phyloP scores from a whole-genome alignment of 2,797 vertebrate species.

The Halcyon smyrnensis region DNA sequence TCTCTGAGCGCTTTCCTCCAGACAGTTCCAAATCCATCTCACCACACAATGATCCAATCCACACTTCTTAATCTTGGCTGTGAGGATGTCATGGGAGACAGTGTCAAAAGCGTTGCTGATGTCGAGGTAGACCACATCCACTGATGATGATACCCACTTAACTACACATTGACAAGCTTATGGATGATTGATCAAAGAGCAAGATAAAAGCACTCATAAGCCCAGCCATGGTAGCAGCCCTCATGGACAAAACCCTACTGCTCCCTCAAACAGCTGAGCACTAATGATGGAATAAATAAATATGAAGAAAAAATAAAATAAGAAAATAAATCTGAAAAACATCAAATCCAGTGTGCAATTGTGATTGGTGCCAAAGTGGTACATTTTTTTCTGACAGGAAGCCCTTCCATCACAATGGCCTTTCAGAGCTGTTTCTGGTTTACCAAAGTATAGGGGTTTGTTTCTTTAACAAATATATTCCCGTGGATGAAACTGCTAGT shows the following conservation, averaged over 20 bases:
- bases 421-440: constrained; percentile 15
- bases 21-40: too few relatives aligned
- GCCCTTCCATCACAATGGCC: background rate
- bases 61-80: too few relatives aligned
- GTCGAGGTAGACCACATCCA: too few relatives aligned
- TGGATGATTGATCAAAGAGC: background rate
- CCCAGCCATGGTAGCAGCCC: background rate
- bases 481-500: background rate
- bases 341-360: background rate
- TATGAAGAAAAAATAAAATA: background rate
- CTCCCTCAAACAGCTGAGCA: background rate
- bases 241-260: background rate
- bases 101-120: too few relatives aligned
- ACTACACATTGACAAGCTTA: background rate
- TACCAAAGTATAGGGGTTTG: background rate
- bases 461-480: constrained; percentile 29
- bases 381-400: constrained; percentile 54
- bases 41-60: too few relatives aligned
- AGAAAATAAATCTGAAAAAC: background rate
- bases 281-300: background rate
- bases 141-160: background rate
- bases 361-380: background rate
- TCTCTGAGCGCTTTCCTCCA: too few relatives aligned
- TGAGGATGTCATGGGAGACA: too few relatives aligned
- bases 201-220: background rate